Evolutionary conservation across 2,113 vertebrate genomes (phyloP).

Genomic region (Cairina moschata): DNA sequence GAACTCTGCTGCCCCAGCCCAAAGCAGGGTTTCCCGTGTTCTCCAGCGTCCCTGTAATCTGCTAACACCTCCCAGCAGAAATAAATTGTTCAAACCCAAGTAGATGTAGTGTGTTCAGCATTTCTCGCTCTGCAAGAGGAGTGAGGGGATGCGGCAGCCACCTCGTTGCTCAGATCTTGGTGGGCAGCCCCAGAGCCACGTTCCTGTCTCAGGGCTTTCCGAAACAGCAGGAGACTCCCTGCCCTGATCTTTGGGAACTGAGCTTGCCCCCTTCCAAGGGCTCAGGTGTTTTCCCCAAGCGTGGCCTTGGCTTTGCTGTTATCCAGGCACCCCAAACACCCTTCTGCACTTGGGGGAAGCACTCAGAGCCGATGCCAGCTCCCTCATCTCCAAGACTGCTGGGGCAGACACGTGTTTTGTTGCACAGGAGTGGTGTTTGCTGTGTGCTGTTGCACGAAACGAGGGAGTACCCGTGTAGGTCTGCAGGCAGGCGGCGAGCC

Average conservation of each 20-base stretch:
- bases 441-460: not conserved
- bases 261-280: not conserved
- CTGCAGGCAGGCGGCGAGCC: rapidly evolving
- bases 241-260: not conserved
- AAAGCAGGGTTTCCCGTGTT: not conserved
- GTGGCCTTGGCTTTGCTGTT: not conserved
- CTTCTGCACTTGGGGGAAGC: not conserved
- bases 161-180: not conserved
- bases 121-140: not conserved
- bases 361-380: not conserved
- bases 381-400: not conserved
- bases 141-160: not conserved
- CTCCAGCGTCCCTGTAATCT: not conserved
- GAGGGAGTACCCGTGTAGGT: rapidly evolving
- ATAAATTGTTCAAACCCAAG: not conserved
- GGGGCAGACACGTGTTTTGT: not conserved
- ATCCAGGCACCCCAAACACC: not conserved
- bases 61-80: conserved; percentile 3
- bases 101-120: not conserved
- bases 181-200: not conserved
- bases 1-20: not conserved
- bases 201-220: not conserved
- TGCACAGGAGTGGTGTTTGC: not conserved
- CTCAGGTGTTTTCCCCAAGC: not conserved
- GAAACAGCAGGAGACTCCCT: not conserved